Conservation (phyloP, 2,888 invertebrate genomes). For the Tetragonula carbonaria region DNA sequence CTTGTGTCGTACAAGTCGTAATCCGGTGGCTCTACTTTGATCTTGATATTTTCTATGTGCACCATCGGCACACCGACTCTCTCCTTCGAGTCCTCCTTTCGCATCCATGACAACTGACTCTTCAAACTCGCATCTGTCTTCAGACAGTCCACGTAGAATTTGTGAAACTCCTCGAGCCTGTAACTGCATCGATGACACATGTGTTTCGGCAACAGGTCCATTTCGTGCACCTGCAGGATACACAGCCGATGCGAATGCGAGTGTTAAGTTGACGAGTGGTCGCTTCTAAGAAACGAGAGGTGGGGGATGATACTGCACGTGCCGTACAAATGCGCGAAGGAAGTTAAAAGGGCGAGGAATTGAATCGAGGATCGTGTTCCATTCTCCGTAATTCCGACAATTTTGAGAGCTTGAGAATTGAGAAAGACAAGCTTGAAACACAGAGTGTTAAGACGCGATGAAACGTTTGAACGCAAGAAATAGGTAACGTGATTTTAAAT, state of each 20-base stretch:
- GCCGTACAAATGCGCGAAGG: not conserved
- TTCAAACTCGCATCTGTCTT: slow-evolving; percentile 79
- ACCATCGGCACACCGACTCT: slow-evolving; percentile 78
- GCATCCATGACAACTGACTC: slow-evolving; percentile 81
- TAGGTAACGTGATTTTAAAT: not conserved
- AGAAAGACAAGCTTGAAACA: too few relatives aligned
- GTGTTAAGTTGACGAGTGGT: slow-evolving; percentile 3
- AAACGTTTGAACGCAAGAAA: too few relatives aligned
- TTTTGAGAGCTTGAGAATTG: too few relatives aligned
- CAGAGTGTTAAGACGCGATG: too few relatives aligned
- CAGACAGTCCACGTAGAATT: slow-evolving; percentile 79
- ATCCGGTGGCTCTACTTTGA: slow-evolving; percentile 78
- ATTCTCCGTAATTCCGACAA: not conserved
- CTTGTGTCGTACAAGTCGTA: slow-evolving; percentile 64
- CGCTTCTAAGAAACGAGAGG: not conserved
- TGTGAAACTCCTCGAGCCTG: slow-evolving; percentile 80
- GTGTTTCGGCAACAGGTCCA: slow-evolving; percentile 81
- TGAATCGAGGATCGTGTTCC: not conserved
- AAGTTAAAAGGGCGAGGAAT: not conserved
- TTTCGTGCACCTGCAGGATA: slow-evolving; percentile 79
- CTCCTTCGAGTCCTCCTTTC: slow-evolving; percentile 68
- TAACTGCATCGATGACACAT: slow-evolving; percentile 81
- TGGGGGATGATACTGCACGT: not conserved
- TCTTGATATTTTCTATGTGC: slow-evolving; percentile 78
- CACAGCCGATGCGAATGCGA: slow-evolving; percentile 17